Conservation (phyloP, 2,888 invertebrate genomes). For the Azorinus chamasolen region DNA sequence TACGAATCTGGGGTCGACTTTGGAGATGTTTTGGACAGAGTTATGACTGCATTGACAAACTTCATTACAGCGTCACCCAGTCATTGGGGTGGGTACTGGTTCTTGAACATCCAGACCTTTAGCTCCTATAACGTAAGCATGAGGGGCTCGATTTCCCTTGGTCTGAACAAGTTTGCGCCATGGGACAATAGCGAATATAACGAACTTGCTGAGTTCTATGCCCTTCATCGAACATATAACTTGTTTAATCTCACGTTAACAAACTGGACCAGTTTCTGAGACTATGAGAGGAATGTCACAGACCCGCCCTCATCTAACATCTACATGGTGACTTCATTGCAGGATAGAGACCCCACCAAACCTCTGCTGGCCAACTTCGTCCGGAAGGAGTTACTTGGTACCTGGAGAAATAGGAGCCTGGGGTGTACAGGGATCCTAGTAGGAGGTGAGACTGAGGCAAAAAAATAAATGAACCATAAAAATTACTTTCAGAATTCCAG, state of each 20-base stretch:
- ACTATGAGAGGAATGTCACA: slow-evolving; percentile 35
- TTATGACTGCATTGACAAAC: slow-evolving; percentile 14
- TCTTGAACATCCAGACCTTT: slow-evolving; percentile 29
- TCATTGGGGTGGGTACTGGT: slow-evolving; percentile 64
- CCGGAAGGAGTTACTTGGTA: slow-evolving; percentile 13
- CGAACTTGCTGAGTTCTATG: slow-evolving; percentile 22
- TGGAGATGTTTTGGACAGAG: slow-evolving; percentile 6
- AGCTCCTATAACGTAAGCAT: not conserved
- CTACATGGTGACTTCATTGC: slow-evolving; percentile 26
- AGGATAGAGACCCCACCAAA: slow-evolving; percentile 26
- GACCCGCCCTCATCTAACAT: slow-evolving; percentile 27
- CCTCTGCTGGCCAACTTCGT: slow-evolving; percentile 23
- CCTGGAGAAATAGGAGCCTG: not conserved
- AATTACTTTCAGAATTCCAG: too few relatives aligned
- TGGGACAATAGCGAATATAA: slow-evolving; percentile 51
- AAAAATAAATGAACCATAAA: too few relatives aligned
- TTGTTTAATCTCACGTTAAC: slow-evolving; percentile 21
- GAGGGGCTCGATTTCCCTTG: slow-evolving; percentile 24
- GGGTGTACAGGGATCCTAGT: slow-evolving; percentile 34
- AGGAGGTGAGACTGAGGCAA: slow-evolving; percentile 32
- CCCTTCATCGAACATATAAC: not conserved
- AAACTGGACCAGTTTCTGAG: slow-evolving; percentile 51
- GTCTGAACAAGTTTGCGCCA: slow-evolving; percentile 54
- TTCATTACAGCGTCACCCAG: slow-evolving; percentile 30
- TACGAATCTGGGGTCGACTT: not conserved